These are phyloP conservation scores for Conus ventricosus DNA, from an alignment of 1,140 invertebrate species.

Conservation along the genomic window DNA sequence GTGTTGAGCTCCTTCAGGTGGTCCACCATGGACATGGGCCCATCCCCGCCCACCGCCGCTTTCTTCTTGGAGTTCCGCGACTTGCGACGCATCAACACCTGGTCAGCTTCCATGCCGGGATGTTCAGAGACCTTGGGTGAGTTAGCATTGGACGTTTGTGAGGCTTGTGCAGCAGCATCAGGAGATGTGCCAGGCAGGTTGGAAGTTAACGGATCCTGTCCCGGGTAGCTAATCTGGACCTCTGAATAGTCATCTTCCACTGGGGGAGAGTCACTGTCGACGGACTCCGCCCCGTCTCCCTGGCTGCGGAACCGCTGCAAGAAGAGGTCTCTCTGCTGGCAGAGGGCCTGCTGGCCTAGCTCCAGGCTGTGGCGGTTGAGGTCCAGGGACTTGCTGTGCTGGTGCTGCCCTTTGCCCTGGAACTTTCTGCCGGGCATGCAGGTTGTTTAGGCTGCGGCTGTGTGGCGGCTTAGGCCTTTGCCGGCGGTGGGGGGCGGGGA, in stretches of 20 bases:
- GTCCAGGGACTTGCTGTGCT: conserved; percentile 11
- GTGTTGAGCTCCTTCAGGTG: conserved; percentile 19
- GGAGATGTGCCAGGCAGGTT: not conserved
- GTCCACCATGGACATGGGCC: not conserved
- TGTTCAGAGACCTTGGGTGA: not conserved
- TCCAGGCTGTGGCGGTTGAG: not conserved
- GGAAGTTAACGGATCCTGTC: too few species aligned
- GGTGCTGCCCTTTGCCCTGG: not conserved
- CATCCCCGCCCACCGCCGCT: not conserved
- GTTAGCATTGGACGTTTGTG: not conserved
- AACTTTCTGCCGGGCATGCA: not conserved
- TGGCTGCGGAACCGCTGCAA: not conserved
- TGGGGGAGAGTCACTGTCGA: not conserved
- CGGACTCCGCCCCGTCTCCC: conserved; percentile 6
- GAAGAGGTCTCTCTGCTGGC: conserved; percentile 22
- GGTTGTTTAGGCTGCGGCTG: conserved; percentile 12
- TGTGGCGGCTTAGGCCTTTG: not conserved
- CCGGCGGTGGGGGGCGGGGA: not conserved
- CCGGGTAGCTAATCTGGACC: not conserved
- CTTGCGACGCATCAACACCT: conserved; percentile 17
- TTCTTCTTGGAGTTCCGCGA: not conserved
- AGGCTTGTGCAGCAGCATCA: not conserved
- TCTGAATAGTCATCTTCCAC: not conserved
- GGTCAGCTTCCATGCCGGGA: not conserved
- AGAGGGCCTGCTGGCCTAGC: not conserved